phyloP scores from a whole-genome alignment of 1,140 invertebrate species.

The Zaprionus tsacasi region DNA sequence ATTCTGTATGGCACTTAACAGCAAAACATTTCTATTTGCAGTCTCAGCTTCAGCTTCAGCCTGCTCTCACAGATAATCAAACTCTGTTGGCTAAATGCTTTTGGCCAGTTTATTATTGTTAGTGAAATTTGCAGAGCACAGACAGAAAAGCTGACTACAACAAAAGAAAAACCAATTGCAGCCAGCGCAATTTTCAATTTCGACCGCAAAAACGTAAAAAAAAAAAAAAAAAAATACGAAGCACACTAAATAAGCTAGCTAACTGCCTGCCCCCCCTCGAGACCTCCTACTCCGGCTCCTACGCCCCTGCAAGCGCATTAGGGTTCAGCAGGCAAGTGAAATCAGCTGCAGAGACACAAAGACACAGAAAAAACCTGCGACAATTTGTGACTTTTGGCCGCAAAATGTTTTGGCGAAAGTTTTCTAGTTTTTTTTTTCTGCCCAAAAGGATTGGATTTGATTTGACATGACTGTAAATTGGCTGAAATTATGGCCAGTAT shows the following conservation, averaged over 20 bases:
- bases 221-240: slow-evolving; percentile 40
- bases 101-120: slow-evolving; percentile 48
- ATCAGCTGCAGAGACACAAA: slow-evolving; percentile 59
- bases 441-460: slow-evolving; percentile 44
- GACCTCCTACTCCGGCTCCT: background rate
- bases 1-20: slow-evolving; percentile 40
- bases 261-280: no score
- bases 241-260: slow-evolving; percentile 27
- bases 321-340: slow-evolving; percentile 57
- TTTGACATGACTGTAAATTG: slow-evolving; percentile 17
- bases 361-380: background rate
- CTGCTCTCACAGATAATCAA: slow-evolving; percentile 45
- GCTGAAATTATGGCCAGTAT: background rate
- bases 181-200: slow-evolving; percentile 68
- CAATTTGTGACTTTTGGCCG: slow-evolving; percentile 12
- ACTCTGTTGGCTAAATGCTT: slow-evolving; percentile 60
- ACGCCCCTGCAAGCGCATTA: slow-evolving; percentile 6
- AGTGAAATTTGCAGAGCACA: slow-evolving; percentile 54
- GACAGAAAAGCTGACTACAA: slow-evolving; percentile 34
- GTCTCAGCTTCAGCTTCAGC: slow-evolving; percentile 8
- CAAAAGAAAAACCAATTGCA: slow-evolving; percentile 56
- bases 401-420: slow-evolving; percentile 25
- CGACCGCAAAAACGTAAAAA: slow-evolving; percentile 70
- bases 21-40: slow-evolving; percentile 51
- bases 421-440: background rate